A percentile compares a stretch with the other conserved stretches of the same genome.
Evolutionary conservation across 2,113 vertebrate species (phyloP).

Genomic region (Bubo bubo): DNA sequence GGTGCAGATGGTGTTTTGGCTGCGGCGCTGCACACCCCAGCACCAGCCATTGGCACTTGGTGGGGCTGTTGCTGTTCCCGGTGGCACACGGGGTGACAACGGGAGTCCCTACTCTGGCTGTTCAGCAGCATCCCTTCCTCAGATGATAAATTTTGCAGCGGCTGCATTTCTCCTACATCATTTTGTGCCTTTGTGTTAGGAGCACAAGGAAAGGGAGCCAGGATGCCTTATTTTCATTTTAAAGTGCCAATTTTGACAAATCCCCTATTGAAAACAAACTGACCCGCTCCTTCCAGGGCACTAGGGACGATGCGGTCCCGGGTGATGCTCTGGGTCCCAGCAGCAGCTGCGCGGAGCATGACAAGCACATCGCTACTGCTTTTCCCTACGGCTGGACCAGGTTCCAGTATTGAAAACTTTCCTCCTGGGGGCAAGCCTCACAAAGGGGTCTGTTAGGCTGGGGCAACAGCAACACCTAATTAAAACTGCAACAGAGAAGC

Average conservation of each 20-base stretch:
- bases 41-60: neutral
- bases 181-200: neutral
- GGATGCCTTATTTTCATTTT: neutral
- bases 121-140: neutral
- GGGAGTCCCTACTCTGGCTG: neutral
- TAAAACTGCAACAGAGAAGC: neutral
- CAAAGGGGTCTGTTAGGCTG: neutral
- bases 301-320: accelerated
- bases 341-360: neutral
- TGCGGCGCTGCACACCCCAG: neutral
- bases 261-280: neutral
- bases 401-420: neutral
- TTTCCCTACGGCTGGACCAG: neutral
- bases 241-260: neutral
- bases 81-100: neutral
- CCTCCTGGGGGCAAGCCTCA: neutral
- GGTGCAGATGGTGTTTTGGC: neutral
- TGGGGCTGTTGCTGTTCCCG: neutral
- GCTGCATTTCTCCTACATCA: neutral
- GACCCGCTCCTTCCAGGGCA: neutral
- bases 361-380: neutral
- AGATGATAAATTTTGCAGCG: neutral
- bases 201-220: neutral
- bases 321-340: neutral
- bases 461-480: neutral